Evolutionary conservation across 2,797 vertebrate species (phyloP), one percentile per base, ranked within the genome.

Genomic region (Aphelocoma californica): DNA sequence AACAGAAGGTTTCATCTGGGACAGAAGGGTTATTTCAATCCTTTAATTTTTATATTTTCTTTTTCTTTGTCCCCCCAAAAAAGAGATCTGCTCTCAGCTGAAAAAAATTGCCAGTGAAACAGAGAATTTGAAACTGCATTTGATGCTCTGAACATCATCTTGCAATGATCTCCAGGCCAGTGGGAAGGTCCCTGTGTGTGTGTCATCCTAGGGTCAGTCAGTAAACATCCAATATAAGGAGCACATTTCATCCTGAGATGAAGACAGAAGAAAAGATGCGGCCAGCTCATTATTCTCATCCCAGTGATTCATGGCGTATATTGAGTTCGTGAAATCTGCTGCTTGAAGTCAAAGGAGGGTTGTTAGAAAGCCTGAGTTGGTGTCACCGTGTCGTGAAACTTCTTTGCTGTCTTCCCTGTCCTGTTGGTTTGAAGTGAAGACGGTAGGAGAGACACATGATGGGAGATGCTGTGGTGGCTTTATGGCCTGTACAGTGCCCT

Each of bases 51-150:
- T 58, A 34, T 38, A 11, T 29, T 3, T 17, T 25, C 7, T 2
- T 24, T 42, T n/a, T 62, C 50, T 54, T 28, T 5, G 0, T 5
- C 14, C 12, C 10, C 18, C 9, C 4, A 2, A 36, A 26, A 48
- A 64, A 26, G 47, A 64, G 34, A 44, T 34, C n/a, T 91, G 19
- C 42, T 75, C 47, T 79, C 50, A 81, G 61, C 74, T 97, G 95
- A 92, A 95, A 87, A 88, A 84, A 74, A 80, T 18, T 73, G 6
- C 34, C 44, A 92, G 73, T 81, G 90, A 92, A 97, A 88, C 14
- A 6, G 2, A 66, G 79, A 85, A 81, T 65, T 75, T 56, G 45
- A 77, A 89, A 58, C 15, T 23, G 38, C 72, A 57, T 81, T 40
- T 62, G 31, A 9, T 65, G 36, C 47, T 84, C 51, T 84, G 58